Conservation (phyloP, 2,888 invertebrate genomes). For the Ormyrus thymus region DNA sequence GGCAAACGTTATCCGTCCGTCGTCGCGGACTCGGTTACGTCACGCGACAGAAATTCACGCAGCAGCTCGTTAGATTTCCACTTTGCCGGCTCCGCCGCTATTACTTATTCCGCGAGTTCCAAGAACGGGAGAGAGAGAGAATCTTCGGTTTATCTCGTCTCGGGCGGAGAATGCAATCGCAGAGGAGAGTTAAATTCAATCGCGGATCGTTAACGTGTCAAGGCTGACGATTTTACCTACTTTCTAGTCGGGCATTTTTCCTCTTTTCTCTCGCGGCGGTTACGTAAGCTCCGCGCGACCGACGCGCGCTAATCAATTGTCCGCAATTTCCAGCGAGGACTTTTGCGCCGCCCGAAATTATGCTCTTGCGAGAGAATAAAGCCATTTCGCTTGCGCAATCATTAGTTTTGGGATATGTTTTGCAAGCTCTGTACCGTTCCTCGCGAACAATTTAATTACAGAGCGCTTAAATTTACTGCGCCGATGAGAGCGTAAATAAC, state of each 20-base stretch:
- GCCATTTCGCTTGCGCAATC: slow-evolving; percentile 22
- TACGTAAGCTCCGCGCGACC: slow-evolving; percentile 23
- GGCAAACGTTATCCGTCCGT: slow-evolving; percentile 46
- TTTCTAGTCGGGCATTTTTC: slow-evolving; percentile 34
- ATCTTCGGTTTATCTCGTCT: slow-evolving; percentile 41
- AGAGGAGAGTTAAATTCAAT: slow-evolving; percentile 23
- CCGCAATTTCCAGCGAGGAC: slow-evolving; percentile 17
- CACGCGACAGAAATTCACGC: slow-evolving; percentile 46
- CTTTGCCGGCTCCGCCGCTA: slow-evolving; percentile 40
- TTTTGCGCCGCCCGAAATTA: slow-evolving; percentile 3
- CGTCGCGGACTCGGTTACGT: slow-evolving; percentile 42
- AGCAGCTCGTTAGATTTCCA: slow-evolving; percentile 52
- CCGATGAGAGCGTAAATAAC: slow-evolving; percentile 19
- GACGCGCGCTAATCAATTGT: slow-evolving; percentile 48
- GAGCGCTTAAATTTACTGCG: slow-evolving; percentile 26
- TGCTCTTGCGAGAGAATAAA: slow-evolving; percentile 11
- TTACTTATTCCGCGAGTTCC: slow-evolving; percentile 39
- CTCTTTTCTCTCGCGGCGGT: slow-evolving; percentile 22
- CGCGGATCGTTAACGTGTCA: slow-evolving; percentile 54
- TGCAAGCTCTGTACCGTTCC: slow-evolving; percentile 18
- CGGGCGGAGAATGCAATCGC: slow-evolving; percentile 39
- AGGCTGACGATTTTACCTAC: slow-evolving; percentile 51
- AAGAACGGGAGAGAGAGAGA: slow-evolving; percentile 6
- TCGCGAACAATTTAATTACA: slow-evolving; percentile 40
- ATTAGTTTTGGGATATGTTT: slow-evolving; percentile 13